Percentiles rank a stretch among this genome's conserved stretches.
phyloP scores from a whole-genome alignment of 2,888 invertebrate species.

The Diaphora mendica region DNA sequence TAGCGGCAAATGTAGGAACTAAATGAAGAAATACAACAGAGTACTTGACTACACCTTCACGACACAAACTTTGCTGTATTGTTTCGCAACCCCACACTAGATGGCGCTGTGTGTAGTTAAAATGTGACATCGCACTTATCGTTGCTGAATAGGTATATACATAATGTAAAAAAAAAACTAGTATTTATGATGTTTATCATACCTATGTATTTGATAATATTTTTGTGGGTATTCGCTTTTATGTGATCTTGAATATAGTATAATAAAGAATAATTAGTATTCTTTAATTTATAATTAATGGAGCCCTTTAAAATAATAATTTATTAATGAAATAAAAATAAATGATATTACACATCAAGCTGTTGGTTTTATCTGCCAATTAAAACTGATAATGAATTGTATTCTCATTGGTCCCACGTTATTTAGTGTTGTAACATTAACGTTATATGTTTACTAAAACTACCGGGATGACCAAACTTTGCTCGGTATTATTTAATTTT shows the following conservation, averaged over 20 bases:
- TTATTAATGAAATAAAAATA: neutral
- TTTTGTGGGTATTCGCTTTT: neutral
- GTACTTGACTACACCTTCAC: slow-evolving; percentile 10
- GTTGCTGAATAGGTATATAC: neutral
- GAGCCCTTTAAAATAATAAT: neutral
- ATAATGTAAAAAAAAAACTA: neutral
- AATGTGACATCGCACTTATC: neutral
- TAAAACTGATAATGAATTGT: neutral
- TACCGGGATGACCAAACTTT: no score
- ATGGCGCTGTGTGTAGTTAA: slow-evolving; percentile 39
- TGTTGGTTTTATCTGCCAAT: neutral
- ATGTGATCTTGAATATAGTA: neutral
- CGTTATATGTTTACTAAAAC: neutral
- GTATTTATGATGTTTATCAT: neutral
- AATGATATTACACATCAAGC: neutral
- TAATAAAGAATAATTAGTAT: neutral
- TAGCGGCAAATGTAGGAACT: slow-evolving; percentile 32
- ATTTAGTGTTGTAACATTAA: no score
- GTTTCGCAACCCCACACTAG: slow-evolving; percentile 41
- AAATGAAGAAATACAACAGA: slow-evolving; percentile 1
- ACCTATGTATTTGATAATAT: neutral
- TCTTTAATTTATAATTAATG: neutral
- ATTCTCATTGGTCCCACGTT: neutral
- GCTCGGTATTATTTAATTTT: no score
- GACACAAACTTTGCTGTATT: slow-evolving; percentile 14